phyloP scores from a whole-genome alignment of 1,140 invertebrate species.

The Sarcophaga peregrina region DNA sequence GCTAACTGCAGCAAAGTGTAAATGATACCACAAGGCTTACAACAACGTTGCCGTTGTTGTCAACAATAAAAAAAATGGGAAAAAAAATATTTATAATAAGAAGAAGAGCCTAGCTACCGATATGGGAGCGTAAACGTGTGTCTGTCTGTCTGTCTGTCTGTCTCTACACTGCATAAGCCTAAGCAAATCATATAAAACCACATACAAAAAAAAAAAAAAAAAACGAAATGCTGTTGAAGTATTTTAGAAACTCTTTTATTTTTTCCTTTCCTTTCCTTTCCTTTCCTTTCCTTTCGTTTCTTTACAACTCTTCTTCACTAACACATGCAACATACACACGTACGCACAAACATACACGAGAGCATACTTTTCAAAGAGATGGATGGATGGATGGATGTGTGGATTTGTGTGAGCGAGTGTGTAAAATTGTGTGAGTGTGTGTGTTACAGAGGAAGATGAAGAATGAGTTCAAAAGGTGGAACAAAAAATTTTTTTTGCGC shows the following conservation, averaged over 20 bases:
- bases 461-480: not conserved
- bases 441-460: too few species aligned
- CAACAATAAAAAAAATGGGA: not conserved
- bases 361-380: too few species aligned
- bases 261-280: too few species aligned
- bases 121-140: not conserved
- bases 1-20: constrained; percentile 4
- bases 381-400: too few species aligned
- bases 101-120: not conserved
- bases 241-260: not conserved
- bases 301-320: too few species aligned
- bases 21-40: constrained; percentile 23
- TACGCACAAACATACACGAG: too few species aligned
- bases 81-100: not conserved
- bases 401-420: too few species aligned
- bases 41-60: constrained; percentile 20
- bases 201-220: not conserved
- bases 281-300: too few species aligned
- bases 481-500: too few species aligned
- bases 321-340: too few species aligned
- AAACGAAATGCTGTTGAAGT: not conserved
- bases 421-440: too few species aligned
- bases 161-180: not conserved
- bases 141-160: constrained; percentile 14
- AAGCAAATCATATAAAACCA: constrained; percentile 37